These are phyloP conservation scores for Istiophorus platypterus DNA, from an alignment of 2,113 vertebrate species.

Conservation along the genomic window DNA sequence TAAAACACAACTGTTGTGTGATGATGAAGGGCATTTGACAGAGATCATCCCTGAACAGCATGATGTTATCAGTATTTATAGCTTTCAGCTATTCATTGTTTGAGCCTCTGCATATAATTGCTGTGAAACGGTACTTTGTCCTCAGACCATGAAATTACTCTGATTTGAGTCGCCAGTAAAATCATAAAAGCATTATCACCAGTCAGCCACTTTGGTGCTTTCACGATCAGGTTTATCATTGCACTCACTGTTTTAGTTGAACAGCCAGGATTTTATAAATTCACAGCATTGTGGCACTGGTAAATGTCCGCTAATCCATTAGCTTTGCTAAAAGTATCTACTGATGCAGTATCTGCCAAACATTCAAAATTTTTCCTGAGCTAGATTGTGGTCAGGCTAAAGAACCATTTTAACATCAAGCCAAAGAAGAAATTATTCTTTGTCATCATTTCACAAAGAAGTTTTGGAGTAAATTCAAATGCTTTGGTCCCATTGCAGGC, in stretches of 20 bases:
- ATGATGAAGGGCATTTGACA: neutral
- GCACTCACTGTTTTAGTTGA: neutral
- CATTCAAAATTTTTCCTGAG: neutral
- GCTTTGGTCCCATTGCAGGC: conserved; percentile 77
- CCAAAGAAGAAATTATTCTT: neutral
- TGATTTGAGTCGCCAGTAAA: neutral
- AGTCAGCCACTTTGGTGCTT: neutral
- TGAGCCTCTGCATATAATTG: neutral
- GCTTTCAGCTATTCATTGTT: neutral
- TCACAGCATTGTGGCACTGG: neutral
- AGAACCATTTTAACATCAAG: neutral
- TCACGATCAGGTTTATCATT: neutral
- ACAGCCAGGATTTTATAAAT: neutral
- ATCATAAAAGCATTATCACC: neutral
- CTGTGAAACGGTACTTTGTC: neutral
- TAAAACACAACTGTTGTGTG: neutral
- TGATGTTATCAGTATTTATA: neutral
- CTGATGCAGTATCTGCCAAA: neutral
- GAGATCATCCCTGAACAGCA: neutral
- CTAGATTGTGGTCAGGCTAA: neutral
- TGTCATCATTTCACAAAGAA: neutral
- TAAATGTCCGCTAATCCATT: neutral
- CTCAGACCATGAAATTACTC: neutral
- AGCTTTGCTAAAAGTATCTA: neutral
- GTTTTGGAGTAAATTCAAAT: neutral